phyloP scores from a whole-genome alignment of 2,888 invertebrate genomes.

The Hirtodrosophila cameraria region DNA sequence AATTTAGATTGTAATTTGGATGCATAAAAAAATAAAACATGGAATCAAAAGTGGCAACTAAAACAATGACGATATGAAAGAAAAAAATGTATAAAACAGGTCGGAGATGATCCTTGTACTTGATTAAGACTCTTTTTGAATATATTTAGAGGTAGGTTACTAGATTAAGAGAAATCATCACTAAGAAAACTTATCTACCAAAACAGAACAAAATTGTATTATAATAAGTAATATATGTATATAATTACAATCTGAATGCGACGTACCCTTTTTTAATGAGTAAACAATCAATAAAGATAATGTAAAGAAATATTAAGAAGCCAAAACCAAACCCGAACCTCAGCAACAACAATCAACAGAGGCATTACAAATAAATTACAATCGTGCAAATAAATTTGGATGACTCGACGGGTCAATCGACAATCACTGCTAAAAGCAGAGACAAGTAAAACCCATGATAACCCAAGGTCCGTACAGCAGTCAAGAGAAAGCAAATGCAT shows the following conservation, averaged over 20 bases:
- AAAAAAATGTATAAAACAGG: too few species aligned
- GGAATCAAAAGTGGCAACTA: too few species aligned
- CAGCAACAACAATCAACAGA: constrained; percentile 12
- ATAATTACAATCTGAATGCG: background rate
- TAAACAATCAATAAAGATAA: constrained; percentile 41
- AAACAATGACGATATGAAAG: too few species aligned
- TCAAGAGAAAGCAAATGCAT: constrained; percentile 77
- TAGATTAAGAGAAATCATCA: too few species aligned
- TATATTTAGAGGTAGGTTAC: too few species aligned
- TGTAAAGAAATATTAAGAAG: constrained; percentile 15
- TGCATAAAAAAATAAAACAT: too few species aligned
- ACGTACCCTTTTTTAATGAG: constrained; percentile 34
- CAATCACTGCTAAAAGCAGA: constrained; percentile 22
- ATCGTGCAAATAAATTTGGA: constrained; percentile 44
- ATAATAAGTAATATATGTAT: background rate
- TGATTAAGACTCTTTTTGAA: too few species aligned
- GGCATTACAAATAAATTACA: constrained; percentile 40
- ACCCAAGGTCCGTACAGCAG: constrained; percentile 18
- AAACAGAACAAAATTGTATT: background rate
- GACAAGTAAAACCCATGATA: constrained; percentile 32
- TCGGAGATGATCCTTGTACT: too few species aligned
- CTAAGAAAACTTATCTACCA: background rate
- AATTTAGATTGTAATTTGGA: background rate
- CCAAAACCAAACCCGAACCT: constrained; percentile 11
- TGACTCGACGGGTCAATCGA: constrained; percentile 22